Conservation (phyloP, 35 echinoderm and acorn worm species). For the Ptychodera flava region DNA sequence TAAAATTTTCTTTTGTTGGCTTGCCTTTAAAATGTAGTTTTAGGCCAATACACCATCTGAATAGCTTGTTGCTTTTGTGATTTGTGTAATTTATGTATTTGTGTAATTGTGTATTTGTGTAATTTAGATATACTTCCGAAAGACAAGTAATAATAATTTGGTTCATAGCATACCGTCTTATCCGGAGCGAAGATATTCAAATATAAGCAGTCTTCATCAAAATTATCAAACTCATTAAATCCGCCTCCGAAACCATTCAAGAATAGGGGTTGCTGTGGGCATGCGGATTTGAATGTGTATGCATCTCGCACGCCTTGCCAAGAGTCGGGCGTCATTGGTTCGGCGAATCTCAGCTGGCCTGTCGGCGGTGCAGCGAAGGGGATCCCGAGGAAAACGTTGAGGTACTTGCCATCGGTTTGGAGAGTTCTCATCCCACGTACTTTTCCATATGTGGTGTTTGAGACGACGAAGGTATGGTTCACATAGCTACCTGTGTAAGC, state of each 20-base stretch:
- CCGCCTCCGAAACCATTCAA: too few species aligned
- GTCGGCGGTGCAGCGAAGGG: neutral
- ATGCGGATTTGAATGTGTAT: neutral
- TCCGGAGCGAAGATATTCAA: neutral
- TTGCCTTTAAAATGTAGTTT: too few species aligned
- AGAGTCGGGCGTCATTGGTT: neutral
- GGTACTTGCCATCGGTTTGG: neutral
- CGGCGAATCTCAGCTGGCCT: neutral
- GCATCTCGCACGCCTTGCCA: neutral
- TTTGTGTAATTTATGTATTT: too few species aligned
- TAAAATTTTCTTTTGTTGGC: too few species aligned
- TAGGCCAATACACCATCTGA: too few species aligned
- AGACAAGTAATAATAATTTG: too few species aligned
- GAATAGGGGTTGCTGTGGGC: neutral
- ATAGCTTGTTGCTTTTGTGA: too few species aligned
- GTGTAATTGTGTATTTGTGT: too few species aligned
- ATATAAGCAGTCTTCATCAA: neutral
- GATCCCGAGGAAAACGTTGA: neutral
- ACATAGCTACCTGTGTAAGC: neutral
- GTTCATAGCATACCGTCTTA: too few species aligned
- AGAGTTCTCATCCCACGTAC: neutral
- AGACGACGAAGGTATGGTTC: neutral
- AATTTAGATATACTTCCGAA: too few species aligned
- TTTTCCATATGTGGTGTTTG: neutral
- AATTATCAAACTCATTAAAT: neutral